Conservation (phyloP, 2,797 vertebrate genomes). For the Gobionotothen gibberifrons region DNA sequence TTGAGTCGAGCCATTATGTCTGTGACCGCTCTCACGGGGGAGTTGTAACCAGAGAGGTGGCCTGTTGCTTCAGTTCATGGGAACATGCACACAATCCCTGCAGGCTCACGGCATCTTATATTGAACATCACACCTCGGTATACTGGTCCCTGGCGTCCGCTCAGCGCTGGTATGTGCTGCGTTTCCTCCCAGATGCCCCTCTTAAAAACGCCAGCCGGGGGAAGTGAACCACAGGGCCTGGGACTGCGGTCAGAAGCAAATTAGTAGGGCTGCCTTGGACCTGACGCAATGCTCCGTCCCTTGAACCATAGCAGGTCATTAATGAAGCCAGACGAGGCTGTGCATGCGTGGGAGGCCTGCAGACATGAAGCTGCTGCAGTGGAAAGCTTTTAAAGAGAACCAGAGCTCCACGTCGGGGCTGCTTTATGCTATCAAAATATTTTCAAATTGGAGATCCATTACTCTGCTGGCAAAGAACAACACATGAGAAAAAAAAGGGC, state of each 20-base stretch:
- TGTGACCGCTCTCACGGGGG: background rate
- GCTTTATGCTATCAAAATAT: conserved; percentile 77
- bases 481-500: conserved; percentile 54
- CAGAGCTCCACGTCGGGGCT: conserved; percentile 64
- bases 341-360: conserved; percentile 63
- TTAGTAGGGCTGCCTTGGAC: conserved; percentile 76
- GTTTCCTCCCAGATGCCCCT: conserved; percentile 72
- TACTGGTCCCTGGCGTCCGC: conserved; percentile 41
- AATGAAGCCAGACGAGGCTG: conserved; percentile 72
- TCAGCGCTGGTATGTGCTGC: conserved; percentile 62
- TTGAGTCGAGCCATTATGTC: conserved; percentile 15
- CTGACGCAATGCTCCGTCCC: conserved; percentile 71
- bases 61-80: conserved; percentile 40
- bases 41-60: conserved; percentile 19
- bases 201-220: conserved; percentile 70
- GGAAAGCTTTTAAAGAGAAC: conserved; percentile 75
- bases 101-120: conserved; percentile 36
- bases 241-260: conserved; percentile 74
- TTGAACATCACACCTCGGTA: conserved; percentile 61
- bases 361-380: conserved; percentile 54
- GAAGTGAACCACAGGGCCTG: conserved; percentile 58
- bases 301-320: conserved; percentile 70
- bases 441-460: conserved; percentile 72
- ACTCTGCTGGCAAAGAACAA: conserved; percentile 66
- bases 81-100: conserved; percentile 37